Percentiles rank a stretch among this genome's conserved stretches.
These are phyloP conservation scores for Lasius platythorax DNA, from an alignment of 2,888 invertebrate species.

Conservation along the genomic window DNA sequence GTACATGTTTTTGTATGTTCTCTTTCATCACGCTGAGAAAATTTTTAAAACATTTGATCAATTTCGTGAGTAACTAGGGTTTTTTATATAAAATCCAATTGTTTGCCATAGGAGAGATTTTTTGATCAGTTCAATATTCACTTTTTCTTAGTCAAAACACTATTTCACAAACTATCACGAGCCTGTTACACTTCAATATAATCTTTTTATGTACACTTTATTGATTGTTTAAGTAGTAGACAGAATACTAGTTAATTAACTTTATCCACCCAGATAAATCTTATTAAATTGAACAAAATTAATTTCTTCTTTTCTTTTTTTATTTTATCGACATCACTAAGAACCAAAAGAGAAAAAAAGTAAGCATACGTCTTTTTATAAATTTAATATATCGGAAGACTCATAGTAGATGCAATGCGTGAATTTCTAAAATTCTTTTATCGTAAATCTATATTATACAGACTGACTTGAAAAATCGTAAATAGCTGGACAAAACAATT, in stretches of 20 bases:
- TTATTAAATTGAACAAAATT: neutral
- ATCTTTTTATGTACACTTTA: conserved; percentile 4
- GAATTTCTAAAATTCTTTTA: neutral
- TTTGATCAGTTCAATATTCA: conserved; percentile 24
- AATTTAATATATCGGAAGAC: neutral
- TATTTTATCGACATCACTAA: neutral
- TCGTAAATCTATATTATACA: neutral
- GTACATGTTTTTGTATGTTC: neutral
- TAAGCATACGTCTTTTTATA: neutral
- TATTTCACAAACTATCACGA: neutral
- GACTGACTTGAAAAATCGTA: neutral
- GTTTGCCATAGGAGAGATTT: neutral
- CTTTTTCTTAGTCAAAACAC: neutral
- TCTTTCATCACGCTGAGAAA: neutral
- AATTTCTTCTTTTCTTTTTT: neutral
- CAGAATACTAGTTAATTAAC: neutral
- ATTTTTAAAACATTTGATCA: conserved; percentile 7
- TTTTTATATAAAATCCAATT: neutral
- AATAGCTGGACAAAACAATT: neutral
- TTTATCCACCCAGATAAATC: neutral
- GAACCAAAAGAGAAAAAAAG: neutral
- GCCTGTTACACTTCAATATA: neutral
- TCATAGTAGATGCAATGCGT: neutral
- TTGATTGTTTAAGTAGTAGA: neutral
- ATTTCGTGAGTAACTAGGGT: conserved; percentile 21